Evolutionary conservation across 2,888 invertebrate genomes (phyloP).

Genomic region (Lordiphosa fenestrarum): DNA sequence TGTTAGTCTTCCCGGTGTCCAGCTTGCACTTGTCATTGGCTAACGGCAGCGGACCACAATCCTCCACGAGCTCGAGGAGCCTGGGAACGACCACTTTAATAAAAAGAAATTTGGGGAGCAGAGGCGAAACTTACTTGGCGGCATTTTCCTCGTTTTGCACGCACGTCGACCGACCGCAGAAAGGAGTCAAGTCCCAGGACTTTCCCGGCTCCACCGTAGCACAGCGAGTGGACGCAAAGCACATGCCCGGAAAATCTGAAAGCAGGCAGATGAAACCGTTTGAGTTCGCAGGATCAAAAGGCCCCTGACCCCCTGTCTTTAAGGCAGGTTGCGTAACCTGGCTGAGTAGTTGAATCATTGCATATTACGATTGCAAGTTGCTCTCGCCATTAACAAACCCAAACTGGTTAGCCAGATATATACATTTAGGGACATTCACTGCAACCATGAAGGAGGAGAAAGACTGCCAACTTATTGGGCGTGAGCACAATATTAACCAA

Average conservation of each 20-base stretch:
- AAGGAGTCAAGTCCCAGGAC: constrained; percentile 92
- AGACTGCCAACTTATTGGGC: not conserved
- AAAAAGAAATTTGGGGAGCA: not conserved
- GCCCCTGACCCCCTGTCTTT: too few relatives aligned
- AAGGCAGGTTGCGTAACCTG: too few relatives aligned
- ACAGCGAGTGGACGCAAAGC: constrained; percentile 94
- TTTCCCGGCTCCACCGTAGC: constrained; percentile 92
- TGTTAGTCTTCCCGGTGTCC: constrained; percentile 92
- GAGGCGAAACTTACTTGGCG: constrained; percentile 79
- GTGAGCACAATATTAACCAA: not conserved
- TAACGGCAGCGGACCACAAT: constrained; percentile 93
- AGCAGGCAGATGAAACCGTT: not conserved
- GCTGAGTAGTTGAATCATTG: too few relatives aligned
- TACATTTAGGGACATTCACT: too few relatives aligned
- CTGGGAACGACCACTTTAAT: constrained; percentile 75
- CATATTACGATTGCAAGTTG: too few relatives aligned
- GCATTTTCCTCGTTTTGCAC: constrained; percentile 89
- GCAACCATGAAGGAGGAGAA: too few relatives aligned
- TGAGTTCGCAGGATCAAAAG: not conserved
- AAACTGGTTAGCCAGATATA: too few relatives aligned
- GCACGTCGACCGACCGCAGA: constrained; percentile 95
- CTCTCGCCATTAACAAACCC: too few relatives aligned
- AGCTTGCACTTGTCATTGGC: constrained; percentile 94
- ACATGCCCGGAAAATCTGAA: constrained; percentile 92
- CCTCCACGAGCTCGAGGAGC: constrained; percentile 91